Base-by-base conservation (phyloP, 2,888 invertebrate species). In the Cybosia mesomella region DNA sequence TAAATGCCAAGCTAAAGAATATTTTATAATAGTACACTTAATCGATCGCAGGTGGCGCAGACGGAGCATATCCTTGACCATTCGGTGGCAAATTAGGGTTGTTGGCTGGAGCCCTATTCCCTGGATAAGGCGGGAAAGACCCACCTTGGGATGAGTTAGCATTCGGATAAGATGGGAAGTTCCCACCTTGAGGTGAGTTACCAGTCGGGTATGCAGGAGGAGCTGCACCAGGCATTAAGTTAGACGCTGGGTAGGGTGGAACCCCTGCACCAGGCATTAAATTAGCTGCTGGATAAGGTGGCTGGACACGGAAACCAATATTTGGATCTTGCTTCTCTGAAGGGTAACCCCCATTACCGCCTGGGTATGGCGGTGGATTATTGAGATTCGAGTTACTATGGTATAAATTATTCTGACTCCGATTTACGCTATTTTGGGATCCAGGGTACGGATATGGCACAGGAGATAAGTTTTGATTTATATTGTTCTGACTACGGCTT, bases 301-400 rank as follows among this genome's bases (percentile, higher is more conserved):
- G 24, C 0, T 32, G 9, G 22, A 61, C 43, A 7, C 53, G 58
- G 18, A 67, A 55, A 7, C 39, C 53, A 11, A 36, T 22, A 22
- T 58, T 58, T n/a, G 61, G 2, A 68, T 60, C 68, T 24, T 63
- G n/a, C 67, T 59, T 66, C 8, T 34, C 62, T 4, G 58, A 13
- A 0, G 68, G 66, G 60, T 71, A 72, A 24, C 60, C 57, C 4
- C n/a, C 2, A 34, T 63, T 66, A 49, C 57, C 57, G 34, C 67
- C 59, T 53, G 79, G 72, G 57, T 80, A 80, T 1, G 76, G 68
- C 8, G 68, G 68, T 5, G 64, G 68, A 8, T 34, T 11, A 15
- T 64, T 55, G n/a, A 22, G 43, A 2, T 28, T 39, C n/a, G 54
- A 32, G 32, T 2, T 24, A 34, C 22, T 28, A 9, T 66, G 60